These are phyloP conservation scores for Neodontobutis hainanensis DNA, from an alignment of 2,113 vertebrate genomes.

Conservation along the genomic window DNA sequence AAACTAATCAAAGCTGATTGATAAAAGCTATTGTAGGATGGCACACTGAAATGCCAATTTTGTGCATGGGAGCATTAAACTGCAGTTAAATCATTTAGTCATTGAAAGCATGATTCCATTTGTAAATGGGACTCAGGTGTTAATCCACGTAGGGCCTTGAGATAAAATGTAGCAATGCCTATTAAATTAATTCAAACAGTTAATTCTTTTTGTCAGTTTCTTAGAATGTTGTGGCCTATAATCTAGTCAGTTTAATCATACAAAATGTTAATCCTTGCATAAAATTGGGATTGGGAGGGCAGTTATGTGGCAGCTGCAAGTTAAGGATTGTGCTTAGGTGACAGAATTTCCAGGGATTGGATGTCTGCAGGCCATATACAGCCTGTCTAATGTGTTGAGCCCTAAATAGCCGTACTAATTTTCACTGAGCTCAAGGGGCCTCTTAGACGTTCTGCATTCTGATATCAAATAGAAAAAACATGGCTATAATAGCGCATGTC, in stretches of 20 bases:
- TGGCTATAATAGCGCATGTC: background rate
- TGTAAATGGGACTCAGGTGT: background rate
- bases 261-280: background rate
- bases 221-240: background rate
- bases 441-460: background rate
- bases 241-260: background rate
- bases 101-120: slow-evolving; percentile 2
- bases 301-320: slow-evolving; percentile 44
- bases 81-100: background rate
- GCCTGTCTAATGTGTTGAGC: slow-evolving; percentile 64
- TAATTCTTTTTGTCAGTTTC: background rate
- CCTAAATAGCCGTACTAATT: slow-evolving; percentile 70
- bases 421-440: slow-evolving; percentile 39
- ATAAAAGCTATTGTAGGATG: background rate
- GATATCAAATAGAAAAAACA: background rate
- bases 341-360: slow-evolving; percentile 77
- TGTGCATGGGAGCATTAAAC: background rate
- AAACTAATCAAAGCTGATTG: background rate
- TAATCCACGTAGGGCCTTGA: background rate
- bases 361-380: slow-evolving; percentile 77
- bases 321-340: slow-evolving; percentile 65
- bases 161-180: background rate
- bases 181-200: no score
- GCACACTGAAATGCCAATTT: background rate
- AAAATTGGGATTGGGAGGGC: background rate